Conservation (phyloP, 2,113 vertebrate genomes). For the Ivindomyrus marchei region DNA sequence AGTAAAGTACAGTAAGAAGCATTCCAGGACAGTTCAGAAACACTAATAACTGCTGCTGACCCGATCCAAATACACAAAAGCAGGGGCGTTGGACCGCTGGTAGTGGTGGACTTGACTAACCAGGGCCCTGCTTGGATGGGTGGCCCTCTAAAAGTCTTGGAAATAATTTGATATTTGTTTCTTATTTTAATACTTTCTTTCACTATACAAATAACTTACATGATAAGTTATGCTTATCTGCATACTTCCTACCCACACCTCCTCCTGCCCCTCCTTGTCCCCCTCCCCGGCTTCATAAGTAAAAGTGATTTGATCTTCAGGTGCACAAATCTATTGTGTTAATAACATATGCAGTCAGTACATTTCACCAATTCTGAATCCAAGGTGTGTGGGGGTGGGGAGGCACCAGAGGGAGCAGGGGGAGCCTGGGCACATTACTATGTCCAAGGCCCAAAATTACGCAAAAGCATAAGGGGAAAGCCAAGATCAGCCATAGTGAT, state of each 20-base stretch:
- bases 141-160: background rate
- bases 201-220: too few relatives aligned
- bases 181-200: too few relatives aligned
- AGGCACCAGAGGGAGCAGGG: too few relatives aligned
- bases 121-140: background rate
- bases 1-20: too few relatives aligned
- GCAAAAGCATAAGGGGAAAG: background rate
- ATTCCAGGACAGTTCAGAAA: too few relatives aligned
- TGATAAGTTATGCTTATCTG: background rate
- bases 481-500: background rate
- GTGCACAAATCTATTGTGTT: background rate
- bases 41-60: too few relatives aligned
- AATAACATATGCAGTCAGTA: background rate
- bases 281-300: background rate
- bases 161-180: background rate
- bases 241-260: background rate
- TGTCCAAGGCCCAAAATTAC: background rate
- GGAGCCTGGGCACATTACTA: background rate
- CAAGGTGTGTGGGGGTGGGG: background rate
- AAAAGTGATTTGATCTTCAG: background rate
- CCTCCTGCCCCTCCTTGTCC: background rate
- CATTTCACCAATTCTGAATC: background rate
- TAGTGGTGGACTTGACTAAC: background rate
- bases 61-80: background rate
- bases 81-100: background rate